Evolutionary conservation across 2,888 invertebrate genomes (phyloP).

Genomic region (Blastobasis adustella): DNA sequence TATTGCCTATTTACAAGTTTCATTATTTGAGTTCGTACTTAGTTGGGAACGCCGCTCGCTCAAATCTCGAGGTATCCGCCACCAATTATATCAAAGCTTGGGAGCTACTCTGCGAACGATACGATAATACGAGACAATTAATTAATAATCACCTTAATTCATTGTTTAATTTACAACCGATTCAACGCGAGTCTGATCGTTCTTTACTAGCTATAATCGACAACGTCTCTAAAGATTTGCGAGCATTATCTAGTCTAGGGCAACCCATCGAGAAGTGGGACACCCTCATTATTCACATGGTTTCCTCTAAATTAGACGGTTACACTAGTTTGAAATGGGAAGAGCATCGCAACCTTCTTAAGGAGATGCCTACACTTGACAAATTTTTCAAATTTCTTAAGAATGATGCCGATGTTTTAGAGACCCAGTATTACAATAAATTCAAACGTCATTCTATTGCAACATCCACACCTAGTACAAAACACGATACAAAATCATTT

Average conservation of each 20-base stretch:
- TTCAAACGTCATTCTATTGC: background rate
- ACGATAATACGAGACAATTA: too few relatives aligned
- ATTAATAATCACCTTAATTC: slow-evolving; percentile 12
- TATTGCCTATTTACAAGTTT: slow-evolving; percentile 19
- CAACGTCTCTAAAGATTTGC: slow-evolving; percentile 17
- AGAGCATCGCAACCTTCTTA: slow-evolving; percentile 3
- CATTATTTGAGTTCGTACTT: too few relatives aligned
- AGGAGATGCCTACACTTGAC: slow-evolving; percentile 7
- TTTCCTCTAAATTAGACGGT: slow-evolving; percentile 13
- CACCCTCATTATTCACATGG: slow-evolving; percentile 13
- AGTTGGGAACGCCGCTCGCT: too few relatives aligned
- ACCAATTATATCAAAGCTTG: too few relatives aligned
- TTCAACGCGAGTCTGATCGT: slow-evolving; percentile 2
- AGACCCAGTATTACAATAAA: slow-evolving; percentile 1
- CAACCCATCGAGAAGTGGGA: too few relatives aligned
- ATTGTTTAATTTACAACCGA: slow-evolving; percentile 6
- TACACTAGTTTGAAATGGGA: slow-evolving; percentile 16
- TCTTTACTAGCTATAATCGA: slow-evolving; percentile 8
- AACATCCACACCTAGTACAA: background rate
- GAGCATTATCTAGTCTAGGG: slow-evolving; percentile 17
- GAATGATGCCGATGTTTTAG: slow-evolving; percentile 11
- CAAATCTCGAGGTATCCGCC: too few relatives aligned
- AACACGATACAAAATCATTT: background rate
- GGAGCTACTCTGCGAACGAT: too few relatives aligned
- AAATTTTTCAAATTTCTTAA: slow-evolving; percentile 9